Evolutionary conservation across 1,140 invertebrate genomes (phyloP).

Genomic region (silkworm (Bombyx mori)): DNA sequence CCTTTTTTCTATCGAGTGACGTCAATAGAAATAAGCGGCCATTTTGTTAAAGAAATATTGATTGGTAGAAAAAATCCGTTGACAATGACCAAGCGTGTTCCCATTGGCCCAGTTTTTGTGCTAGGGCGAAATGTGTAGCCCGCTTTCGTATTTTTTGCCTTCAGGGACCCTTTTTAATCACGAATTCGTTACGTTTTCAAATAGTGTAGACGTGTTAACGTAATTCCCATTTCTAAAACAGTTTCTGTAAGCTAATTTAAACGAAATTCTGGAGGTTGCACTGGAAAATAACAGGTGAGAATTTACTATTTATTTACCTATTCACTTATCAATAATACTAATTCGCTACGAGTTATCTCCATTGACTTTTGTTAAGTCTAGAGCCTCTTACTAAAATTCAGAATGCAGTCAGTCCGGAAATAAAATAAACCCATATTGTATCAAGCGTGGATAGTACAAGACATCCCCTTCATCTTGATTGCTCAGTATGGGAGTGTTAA

Average conservation of each 20-base stretch:
- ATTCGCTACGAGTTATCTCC: too few relatives aligned
- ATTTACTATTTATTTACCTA: too few relatives aligned
- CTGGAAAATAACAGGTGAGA: too few relatives aligned
- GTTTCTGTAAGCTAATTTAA: not conserved
- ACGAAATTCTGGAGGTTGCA: too few relatives aligned
- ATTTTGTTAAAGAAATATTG: slow-evolving; percentile 57
- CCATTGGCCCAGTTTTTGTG: slow-evolving; percentile 64
- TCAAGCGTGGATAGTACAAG: too few relatives aligned
- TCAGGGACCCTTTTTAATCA: slow-evolving; percentile 40
- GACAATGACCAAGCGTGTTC: slow-evolving; percentile 34
- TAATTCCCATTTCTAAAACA: slow-evolving; percentile 18
- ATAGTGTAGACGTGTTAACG: not conserved
- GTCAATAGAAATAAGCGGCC: slow-evolving; percentile 32
- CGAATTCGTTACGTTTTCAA: slow-evolving; percentile 26
- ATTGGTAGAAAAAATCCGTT: slow-evolving; percentile 66
- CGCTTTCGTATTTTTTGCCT: slow-evolving; percentile 52
- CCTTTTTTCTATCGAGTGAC: slow-evolving; percentile 2
- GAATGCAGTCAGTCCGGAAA: too few relatives aligned
- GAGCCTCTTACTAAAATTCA: too few relatives aligned
- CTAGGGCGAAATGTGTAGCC: slow-evolving; percentile 28
- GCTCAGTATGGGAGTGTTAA: too few relatives aligned
- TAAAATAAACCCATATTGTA: too few relatives aligned
- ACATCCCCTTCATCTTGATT: too few relatives aligned
- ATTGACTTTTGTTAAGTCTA: too few relatives aligned
- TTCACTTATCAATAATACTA: too few relatives aligned